Evolutionary conservation across 2,797 vertebrate species (phyloP), one percentile per base, ranked within the genome.

Genomic region (Oophaga sylvatica): DNA sequence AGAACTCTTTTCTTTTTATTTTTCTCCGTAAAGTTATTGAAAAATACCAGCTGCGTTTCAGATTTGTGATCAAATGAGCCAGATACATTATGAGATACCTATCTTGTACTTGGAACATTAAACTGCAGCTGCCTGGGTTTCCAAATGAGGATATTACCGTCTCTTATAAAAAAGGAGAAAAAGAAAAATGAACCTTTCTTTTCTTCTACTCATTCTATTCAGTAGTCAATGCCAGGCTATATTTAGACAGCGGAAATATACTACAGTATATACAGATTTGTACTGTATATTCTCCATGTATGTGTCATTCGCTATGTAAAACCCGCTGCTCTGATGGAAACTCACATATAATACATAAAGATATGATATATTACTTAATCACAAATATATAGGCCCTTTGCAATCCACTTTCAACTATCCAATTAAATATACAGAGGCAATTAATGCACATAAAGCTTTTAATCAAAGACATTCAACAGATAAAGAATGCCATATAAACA

Each of bases 61-160:
- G 80, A 85, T 81, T 81, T 89, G 80, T 79, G 84, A 89, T 86
- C 29, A 89, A 89, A 89, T 89, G 80, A 83, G 86, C 45, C 84
- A 77, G 62, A 86, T 83, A 83, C 73, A 77, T 78, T 89, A 83
- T 79, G 73, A 77, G 73, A 86, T 79, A 80, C 80, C 84, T 89
- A 81, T 80, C 73, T 86, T 75, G 88, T 83, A 80, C 78, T 77
- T 89, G 88, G 83, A 86, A 89, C 88, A 89, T 89, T 89, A 89
- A 89, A 89, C 88, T 83, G 84, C 88, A 89, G 84, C 84, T 89
- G 88, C 73, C 84, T 79, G 71, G 53, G 60, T 79, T 83, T 86
- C 83, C 63, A 86, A 83, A 86, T 86, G 80, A 89, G 80, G 56
- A 89, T 86, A 89, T 86, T 86, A 89, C 83, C 31, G 15, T 65